Conservation (phyloP, 2,797 vertebrate genomes). For the Numenius phaeopus region DNA sequence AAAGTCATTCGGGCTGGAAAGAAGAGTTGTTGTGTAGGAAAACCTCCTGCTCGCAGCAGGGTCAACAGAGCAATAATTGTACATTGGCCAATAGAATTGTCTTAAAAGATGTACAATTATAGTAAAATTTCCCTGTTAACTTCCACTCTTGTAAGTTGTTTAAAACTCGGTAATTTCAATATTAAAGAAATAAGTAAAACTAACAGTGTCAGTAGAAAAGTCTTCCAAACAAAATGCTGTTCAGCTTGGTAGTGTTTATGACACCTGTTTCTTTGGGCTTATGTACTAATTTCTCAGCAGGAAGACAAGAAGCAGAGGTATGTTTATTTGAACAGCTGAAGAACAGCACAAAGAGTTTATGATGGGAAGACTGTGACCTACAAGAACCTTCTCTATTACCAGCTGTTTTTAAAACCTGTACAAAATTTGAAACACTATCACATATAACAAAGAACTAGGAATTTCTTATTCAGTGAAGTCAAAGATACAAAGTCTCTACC, state of each 20-base stretch:
- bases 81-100: not conserved
- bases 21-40: not conserved
- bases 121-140: not conserved
- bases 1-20: not conserved
- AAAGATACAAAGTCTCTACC: not conserved
- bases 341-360: slow-evolving; percentile 32
- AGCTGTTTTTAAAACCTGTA: slow-evolving; percentile 7
- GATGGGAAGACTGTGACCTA: slow-evolving; percentile 33
- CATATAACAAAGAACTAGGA: not conserved
- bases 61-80: not conserved
- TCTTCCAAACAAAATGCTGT: not conserved
- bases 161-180: not conserved
- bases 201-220: not conserved
- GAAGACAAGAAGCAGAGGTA: slow-evolving; percentile 28
- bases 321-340: slow-evolving; percentile 82
- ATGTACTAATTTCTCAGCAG: slow-evolving; percentile 5
- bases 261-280: slow-evolving; percentile 29
- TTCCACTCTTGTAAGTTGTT: not conserved
- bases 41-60: not conserved
- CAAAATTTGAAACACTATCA: not conserved
- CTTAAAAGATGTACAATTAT: not conserved
- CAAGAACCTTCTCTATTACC: slow-evolving; percentile 5
- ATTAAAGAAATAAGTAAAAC: not conserved
- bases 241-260: not conserved
- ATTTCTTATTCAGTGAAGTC: not conserved